phyloP scores from a whole-genome alignment of 2,888 invertebrate species.

The Zelleria hepariella region DNA sequence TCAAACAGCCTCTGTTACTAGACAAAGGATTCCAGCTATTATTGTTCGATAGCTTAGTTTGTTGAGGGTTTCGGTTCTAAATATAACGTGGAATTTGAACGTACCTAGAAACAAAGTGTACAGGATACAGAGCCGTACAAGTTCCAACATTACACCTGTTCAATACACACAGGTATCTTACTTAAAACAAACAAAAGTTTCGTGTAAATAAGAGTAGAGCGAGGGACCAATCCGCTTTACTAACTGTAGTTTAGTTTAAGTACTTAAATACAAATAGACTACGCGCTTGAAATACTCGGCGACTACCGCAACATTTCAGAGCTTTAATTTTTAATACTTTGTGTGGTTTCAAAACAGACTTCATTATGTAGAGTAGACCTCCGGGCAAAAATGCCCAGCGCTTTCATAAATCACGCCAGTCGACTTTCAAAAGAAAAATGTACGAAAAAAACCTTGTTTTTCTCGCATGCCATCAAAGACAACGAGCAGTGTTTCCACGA shows the following conservation, averaged over 20 bases:
- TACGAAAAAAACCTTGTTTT: background rate
- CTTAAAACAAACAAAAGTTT: background rate
- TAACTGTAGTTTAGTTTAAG: no score
- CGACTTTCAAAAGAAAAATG: background rate
- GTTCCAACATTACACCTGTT: background rate
- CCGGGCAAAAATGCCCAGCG: background rate
- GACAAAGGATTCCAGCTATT: background rate
- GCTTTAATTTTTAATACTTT: background rate
- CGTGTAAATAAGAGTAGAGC: background rate
- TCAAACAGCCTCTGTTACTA: background rate
- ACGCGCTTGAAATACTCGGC: background rate
- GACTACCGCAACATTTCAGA: background rate
- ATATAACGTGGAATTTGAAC: background rate
- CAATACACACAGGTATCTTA: background rate
- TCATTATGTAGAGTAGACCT: background rate
- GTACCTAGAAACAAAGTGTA: background rate
- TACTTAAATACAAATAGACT: no score
- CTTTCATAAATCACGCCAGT: constrained; percentile 5
- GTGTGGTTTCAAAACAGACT: background rate
- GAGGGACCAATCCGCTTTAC: background rate
- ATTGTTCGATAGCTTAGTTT: background rate
- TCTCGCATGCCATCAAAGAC: constrained; percentile 5
- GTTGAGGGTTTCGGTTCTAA: background rate
- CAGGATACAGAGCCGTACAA: background rate
- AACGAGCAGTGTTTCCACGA: constrained; percentile 8